phyloP scores from a whole-genome alignment of 2,888 invertebrate species.

The Dryobotodes eremita region DNA sequence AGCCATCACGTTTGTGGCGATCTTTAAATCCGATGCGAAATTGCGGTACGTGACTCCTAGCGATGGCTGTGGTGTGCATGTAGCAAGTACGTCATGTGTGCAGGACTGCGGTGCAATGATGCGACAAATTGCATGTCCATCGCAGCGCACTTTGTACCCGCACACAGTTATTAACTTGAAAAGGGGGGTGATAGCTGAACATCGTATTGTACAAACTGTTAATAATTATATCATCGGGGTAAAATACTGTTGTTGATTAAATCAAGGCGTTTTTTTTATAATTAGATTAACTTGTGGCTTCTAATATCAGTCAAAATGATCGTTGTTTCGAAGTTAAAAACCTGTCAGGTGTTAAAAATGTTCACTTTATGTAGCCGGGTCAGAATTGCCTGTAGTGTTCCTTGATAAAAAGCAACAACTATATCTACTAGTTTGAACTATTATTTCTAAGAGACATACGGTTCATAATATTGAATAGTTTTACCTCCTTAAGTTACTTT shows the following conservation, averaged over 20 bases:
- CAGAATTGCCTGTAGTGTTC: not conserved
- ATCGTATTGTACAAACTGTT: not conserved
- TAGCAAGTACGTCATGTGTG: slow-evolving; percentile 36
- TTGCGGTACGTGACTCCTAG: slow-evolving; percentile 50
- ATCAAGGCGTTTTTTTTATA: not conserved
- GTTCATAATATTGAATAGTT: not conserved
- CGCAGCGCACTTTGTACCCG: slow-evolving; percentile 24
- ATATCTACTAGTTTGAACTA: not conserved
- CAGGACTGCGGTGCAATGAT: slow-evolving; percentile 56
- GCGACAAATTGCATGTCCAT: slow-evolving; percentile 61
- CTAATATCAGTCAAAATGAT: not conserved
- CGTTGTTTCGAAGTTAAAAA: not conserved
- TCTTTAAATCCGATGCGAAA: slow-evolving; percentile 59
- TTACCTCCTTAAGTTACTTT: slow-evolving; percentile 10
- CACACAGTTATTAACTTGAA: slow-evolving; percentile 14
- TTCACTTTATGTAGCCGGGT: too few relatives aligned
- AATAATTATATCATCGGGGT: slow-evolving; percentile 8
- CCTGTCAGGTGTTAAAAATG: not conserved
- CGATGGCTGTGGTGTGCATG: slow-evolving; percentile 3
- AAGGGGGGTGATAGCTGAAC: not conserved
- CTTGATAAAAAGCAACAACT: not conserved
- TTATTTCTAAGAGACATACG: not conserved
- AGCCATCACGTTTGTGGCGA: slow-evolving; percentile 45
- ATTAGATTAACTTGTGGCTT: not conserved
- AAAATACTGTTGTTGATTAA: not conserved